phyloP scores from a whole-genome alignment of 23 tunicate species.

The Oikopleura vanhoeffeni region DNA sequence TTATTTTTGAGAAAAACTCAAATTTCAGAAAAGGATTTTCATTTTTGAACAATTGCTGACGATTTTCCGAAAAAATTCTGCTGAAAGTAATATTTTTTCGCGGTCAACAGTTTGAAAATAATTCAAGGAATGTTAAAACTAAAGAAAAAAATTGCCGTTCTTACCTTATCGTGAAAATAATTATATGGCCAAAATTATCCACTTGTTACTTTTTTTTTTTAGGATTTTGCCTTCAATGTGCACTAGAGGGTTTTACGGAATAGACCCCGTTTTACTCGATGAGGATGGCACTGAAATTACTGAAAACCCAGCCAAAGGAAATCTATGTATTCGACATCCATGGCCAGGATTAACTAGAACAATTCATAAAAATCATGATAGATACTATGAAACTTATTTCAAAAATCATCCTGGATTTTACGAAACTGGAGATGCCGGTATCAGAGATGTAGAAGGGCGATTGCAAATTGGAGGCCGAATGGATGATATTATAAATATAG shows the following conservation, averaged over 20 bases:
- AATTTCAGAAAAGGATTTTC: no score
- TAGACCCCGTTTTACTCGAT: constrained; percentile 45
- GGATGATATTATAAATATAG: constrained; percentile 86
- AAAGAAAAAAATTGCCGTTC: no score
- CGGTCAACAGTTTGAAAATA: no score
- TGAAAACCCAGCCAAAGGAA: constrained; percentile 23
- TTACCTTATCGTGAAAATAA: no score
- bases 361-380: constrained; percentile 67
- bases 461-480: constrained; percentile 81
- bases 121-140: no score
- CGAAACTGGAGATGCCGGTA: constrained; percentile 84
- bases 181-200: no score
- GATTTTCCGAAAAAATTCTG: no score
- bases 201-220: no score
- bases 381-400: constrained; percentile 60
- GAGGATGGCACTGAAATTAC: constrained; percentile 27
- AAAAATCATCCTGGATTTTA: constrained; percentile 62
- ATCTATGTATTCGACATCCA: constrained; percentile 57
- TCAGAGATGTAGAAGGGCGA: constrained; percentile 21
- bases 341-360: constrained; percentile 98
- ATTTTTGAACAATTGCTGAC: no score
- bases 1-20: no score
- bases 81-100: no score
- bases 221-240: constrained; percentile 54
- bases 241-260: constrained; percentile 80